Conservation (phyloP, 1,140 invertebrate species). For the Atta colombica region DNA sequence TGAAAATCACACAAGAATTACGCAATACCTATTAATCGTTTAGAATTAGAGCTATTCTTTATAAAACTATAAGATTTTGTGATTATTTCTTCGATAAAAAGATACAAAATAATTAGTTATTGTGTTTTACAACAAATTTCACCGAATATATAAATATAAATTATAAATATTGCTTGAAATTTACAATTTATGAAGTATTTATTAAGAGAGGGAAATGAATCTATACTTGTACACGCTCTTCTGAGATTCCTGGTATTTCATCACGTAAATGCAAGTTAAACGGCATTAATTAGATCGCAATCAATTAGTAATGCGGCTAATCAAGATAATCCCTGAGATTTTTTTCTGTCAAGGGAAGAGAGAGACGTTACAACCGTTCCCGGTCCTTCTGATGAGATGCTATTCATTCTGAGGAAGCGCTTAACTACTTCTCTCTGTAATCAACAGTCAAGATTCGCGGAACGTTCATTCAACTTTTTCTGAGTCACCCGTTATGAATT, state of each 20-base stretch:
- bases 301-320: slow-evolving; percentile 39
- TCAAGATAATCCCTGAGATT: slow-evolving; percentile 34
- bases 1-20: neutral
- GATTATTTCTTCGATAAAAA: neutral
- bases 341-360: neutral
- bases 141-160: neutral
- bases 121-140: neutral
- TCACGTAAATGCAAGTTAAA: slow-evolving; percentile 1
- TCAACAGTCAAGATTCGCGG: slow-evolving; percentile 52
- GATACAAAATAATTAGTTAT: neutral
- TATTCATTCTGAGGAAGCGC: slow-evolving; percentile 45
- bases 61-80: neutral
- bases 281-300: slow-evolving; percentile 30
- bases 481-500: slow-evolving; percentile 5
- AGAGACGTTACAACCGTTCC: neutral
- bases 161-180: neutral
- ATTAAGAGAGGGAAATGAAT: neutral
- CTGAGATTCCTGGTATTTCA: neutral
- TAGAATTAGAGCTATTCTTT: neutral
- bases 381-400: slow-evolving; percentile 29
- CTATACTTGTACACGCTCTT: neutral
- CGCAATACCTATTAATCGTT: too few species aligned
- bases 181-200: neutral
- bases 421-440: slow-evolving; percentile 52
- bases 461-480: slow-evolving; percentile 31